Evolutionary conservation across 2,797 vertebrate species (phyloP), one percentile per base, ranked within the genome.

Genomic region (Lemur catta): DNA sequence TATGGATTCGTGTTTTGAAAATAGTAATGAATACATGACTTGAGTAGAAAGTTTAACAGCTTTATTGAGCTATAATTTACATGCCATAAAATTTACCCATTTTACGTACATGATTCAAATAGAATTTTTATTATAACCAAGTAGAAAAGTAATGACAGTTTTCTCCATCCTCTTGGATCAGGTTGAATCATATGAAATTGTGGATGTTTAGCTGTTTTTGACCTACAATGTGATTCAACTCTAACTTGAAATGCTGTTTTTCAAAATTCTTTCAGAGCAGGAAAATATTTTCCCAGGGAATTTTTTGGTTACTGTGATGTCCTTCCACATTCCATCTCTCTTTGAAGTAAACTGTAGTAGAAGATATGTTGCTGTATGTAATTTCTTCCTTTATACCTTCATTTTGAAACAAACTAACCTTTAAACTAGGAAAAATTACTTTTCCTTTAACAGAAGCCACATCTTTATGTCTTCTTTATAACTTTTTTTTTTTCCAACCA

Each of bases 61-160:
- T 91, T 87, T 95, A 48, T 80, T 48, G 67, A 85, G 28, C 46
- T 79, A 22, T 61, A 55, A 63, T 94, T 93, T 91, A 61, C 41
- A 55, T 43, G 69, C 38, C 48, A 48, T 46, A 89, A 95, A 69
- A 89, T 43, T 67, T 30, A 79, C 10, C 15, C 85, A 88, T 75
- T 75, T 93, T 50, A 92, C 78, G 38, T 75, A 35, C 50, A 75
- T 22, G 30, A 28, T 84, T 81, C 7, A 18, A 92, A 57, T 59
- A 20, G 67, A 89, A 72, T 30, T 96, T 95, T 93, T 88, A 59
- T 79, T 88, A 35, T 86, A 94, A 95, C 7, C 10, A 95, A 79
- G 67, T 65, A 74, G 71, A 63, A 91, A 95, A 84, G 46, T 61
- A 85, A 80, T 82, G 67, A 59, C 33, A n/a, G 6, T 81, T 91